These are phyloP conservation scores for Anguilla pacifica DNA, from an alignment of 2,797 vertebrate genomes.

Conservation along the genomic window DNA sequence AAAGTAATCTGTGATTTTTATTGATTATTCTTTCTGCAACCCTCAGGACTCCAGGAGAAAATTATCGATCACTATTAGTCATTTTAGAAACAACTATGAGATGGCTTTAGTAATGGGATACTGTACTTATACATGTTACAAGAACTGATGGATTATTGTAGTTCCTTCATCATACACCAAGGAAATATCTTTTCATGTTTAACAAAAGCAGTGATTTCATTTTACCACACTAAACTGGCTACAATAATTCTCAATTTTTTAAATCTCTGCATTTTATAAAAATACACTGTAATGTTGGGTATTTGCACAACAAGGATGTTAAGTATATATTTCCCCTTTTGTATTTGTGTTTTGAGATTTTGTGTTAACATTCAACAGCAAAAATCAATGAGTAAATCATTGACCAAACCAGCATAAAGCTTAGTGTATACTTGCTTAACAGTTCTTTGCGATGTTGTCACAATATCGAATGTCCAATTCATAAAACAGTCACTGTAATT, in stretches of 20 bases:
- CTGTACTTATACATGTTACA: background rate
- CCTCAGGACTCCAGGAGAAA: background rate
- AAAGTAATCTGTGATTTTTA: background rate
- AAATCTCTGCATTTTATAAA: background rate
- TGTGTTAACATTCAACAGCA: background rate
- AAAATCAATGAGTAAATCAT: background rate
- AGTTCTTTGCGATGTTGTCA: background rate
- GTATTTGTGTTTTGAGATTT: background rate
- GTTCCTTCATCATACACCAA: background rate
- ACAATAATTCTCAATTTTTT: background rate
- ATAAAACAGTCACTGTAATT: background rate
- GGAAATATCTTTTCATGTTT: background rate
- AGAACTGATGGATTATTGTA: background rate
- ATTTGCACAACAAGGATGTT: background rate
- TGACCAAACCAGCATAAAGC: background rate
- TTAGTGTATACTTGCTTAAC: background rate
- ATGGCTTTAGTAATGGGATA: background rate
- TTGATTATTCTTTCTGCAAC: background rate
- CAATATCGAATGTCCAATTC: background rate
- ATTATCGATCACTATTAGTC: background rate
- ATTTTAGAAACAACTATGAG: background rate
- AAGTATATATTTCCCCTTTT: background rate
- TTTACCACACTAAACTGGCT: background rate
- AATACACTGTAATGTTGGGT: background rate
- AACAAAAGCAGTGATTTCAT: background rate